Evolutionary conservation across 2,113 vertebrate genomes (phyloP).

Genomic region (Cygnus buccinator): DNA sequence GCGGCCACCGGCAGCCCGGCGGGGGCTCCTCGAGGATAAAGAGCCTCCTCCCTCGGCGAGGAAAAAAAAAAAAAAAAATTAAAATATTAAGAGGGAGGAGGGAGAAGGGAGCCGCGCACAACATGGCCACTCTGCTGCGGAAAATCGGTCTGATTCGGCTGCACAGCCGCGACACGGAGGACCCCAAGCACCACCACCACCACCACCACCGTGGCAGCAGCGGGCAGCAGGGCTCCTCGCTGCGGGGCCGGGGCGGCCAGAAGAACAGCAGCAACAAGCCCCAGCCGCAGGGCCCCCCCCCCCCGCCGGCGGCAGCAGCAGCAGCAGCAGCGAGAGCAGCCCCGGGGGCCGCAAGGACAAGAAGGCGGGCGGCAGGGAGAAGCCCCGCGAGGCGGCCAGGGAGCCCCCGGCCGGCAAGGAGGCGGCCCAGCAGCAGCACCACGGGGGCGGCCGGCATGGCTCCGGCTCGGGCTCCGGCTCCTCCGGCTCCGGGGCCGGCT

Average conservation of each 20-base stretch:
- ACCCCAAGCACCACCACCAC: slow-evolving; percentile 91
- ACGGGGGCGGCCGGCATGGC: no score
- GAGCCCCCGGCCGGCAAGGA: background rate
- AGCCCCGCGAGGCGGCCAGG: no score
- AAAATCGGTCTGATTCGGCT: slow-evolving; percentile 97
- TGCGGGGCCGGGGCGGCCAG: slow-evolving; percentile 87
- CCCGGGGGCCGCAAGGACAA: slow-evolving; percentile 72
- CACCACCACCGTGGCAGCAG: slow-evolving; percentile 22
- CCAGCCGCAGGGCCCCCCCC: slow-evolving; percentile 80
- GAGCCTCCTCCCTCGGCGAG: background rate
- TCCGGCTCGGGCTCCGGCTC: slow-evolving; percentile 61
- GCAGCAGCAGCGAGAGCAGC: slow-evolving; percentile 77
- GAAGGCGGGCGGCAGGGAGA: slow-evolving; percentile 71
- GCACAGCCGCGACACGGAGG: slow-evolving; percentile 96
- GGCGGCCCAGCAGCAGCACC: background rate
- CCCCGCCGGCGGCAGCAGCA: slow-evolving; percentile 76
- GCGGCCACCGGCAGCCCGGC: no score
- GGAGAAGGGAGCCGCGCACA: background rate
- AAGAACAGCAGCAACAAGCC: slow-evolving; percentile 88
- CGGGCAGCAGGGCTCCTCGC: slow-evolving; percentile 88
- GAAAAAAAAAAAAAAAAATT: no score
- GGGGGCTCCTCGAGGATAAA: background rate
- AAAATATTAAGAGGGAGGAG: no score
- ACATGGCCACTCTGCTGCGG: slow-evolving; percentile 96
- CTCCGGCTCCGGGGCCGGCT: slow-evolving; percentile 68